These are phyloP conservation scores for Danaus plexippus DNA, from an alignment of 1,140 invertebrate species.

Conservation along the genomic window DNA sequence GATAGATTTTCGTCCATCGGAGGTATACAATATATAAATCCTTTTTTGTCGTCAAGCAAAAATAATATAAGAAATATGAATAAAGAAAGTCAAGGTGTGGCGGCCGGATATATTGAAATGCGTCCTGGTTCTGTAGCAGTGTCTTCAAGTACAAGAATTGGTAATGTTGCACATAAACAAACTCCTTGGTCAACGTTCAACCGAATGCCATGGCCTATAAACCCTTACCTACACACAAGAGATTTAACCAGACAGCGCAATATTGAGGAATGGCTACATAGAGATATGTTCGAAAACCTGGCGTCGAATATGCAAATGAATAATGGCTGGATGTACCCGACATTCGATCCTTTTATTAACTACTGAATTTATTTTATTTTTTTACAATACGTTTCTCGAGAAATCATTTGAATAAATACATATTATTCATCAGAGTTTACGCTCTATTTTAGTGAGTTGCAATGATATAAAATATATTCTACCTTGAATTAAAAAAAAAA, in stretches of 20 bases:
- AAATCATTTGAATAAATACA: no score
- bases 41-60: neutral
- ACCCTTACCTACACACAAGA: constrained; percentile 10
- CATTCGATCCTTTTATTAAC: constrained; percentile 36
- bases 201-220: constrained; percentile 15
- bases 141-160: constrained; percentile 2
- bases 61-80: constrained; percentile 1
- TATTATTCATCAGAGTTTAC: no score
- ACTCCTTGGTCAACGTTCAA: constrained; percentile 7
- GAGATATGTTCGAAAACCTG: constrained; percentile 17
- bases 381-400: no score
- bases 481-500: no score
- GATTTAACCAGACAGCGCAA: neutral
- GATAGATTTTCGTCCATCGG: constrained; percentile 34
- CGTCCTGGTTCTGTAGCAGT: constrained; percentile 27
- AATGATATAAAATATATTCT: no score
- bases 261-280: constrained; percentile 5
- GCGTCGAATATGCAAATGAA: constrained; percentile 10
- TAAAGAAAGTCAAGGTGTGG: constrained; percentile 1
- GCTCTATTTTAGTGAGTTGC: no score
- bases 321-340: constrained; percentile 28
- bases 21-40: constrained; percentile 32
- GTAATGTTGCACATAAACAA: constrained; percentile 1
- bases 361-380: constrained; percentile 12
- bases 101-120: constrained; percentile 4